A percentile compares a stretch with the other conserved stretches of the same genome.
phyloP scores from a whole-genome alignment of 2,888 invertebrate genomes.

The Zaprionus lineosus region DNA sequence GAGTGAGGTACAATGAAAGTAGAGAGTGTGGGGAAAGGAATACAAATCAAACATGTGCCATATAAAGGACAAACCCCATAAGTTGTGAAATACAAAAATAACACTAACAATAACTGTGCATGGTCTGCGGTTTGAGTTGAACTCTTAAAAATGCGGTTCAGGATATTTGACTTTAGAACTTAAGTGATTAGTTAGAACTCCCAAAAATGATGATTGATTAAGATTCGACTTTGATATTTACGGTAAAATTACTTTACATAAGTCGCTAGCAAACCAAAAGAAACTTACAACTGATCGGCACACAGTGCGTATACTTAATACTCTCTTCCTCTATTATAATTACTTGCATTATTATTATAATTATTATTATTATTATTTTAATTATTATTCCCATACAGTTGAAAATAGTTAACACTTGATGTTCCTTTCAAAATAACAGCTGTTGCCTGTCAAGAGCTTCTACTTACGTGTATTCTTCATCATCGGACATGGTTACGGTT shows the following conservation, averaged over 20 bases:
- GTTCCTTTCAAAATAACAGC: background rate
- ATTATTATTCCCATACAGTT: background rate
- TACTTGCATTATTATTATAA: too few species aligned
- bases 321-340: too few species aligned
- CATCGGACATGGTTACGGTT: constrained; percentile 94
- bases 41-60: constrained; percentile 69
- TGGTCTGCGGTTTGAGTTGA: background rate
- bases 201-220: too few species aligned
- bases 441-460: constrained; percentile 20
- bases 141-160: background rate
- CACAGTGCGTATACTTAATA: too few species aligned
- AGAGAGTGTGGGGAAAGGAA: constrained; percentile 56
- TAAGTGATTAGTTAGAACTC: too few species aligned
- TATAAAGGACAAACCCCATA: constrained; percentile 16
- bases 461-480: constrained; percentile 98
- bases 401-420: too few species aligned
- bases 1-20: constrained; percentile 39
- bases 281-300: too few species aligned
- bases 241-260: too few species aligned
- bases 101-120: constrained; percentile 14
- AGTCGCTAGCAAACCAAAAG: too few species aligned
- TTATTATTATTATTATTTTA: too few species aligned
- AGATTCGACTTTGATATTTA: too few species aligned
- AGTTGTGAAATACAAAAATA: constrained; percentile 10
- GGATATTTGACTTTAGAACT: too few species aligned